Conservation (phyloP, 2,113 vertebrate species). For the Cheirogaleus medius region DNA sequence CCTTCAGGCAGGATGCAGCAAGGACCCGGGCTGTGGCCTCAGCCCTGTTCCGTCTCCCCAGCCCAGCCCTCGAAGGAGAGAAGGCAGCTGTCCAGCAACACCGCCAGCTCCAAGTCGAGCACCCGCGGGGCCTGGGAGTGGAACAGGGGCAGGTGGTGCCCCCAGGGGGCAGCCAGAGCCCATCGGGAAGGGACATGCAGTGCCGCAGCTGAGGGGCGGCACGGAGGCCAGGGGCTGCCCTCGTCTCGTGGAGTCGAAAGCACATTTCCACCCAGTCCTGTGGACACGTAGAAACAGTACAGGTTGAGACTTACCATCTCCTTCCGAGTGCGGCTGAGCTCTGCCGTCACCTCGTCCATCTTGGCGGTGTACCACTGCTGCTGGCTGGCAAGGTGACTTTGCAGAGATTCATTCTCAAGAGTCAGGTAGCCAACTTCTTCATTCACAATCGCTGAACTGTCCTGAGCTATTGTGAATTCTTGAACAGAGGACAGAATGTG, state of each 20-base stretch:
- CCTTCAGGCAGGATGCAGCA: too few relatives aligned
- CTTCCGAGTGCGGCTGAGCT: conserved; percentile 79
- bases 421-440: conserved; percentile 80
- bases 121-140: rapidly evolving
- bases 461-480: conserved; percentile 68
- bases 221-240: not conserved
- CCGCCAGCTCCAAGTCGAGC: too few relatives aligned
- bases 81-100: not conserved
- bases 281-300: not conserved
- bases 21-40: not conserved
- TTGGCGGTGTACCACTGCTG: conserved; percentile 73
- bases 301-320: conserved; percentile 79
- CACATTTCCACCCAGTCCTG: rapidly evolving
- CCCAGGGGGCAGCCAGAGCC: not conserved
- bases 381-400: conserved; percentile 59
- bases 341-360: conserved; percentile 69
- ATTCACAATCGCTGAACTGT: conserved; percentile 38
- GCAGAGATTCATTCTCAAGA: conserved; percentile 76
- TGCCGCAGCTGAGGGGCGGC: not conserved
- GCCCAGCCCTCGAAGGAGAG: not conserved
- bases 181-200: not conserved
- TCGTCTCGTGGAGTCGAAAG: not conserved
- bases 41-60: not conserved
- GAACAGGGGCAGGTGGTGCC: not conserved
- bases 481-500: conserved; percentile 85